Evolutionary conservation across 1,140 invertebrate genomes (phyloP), one percentile per base, ranked within the genome.

Genomic region (Agraylea sexmaculata): DNA sequence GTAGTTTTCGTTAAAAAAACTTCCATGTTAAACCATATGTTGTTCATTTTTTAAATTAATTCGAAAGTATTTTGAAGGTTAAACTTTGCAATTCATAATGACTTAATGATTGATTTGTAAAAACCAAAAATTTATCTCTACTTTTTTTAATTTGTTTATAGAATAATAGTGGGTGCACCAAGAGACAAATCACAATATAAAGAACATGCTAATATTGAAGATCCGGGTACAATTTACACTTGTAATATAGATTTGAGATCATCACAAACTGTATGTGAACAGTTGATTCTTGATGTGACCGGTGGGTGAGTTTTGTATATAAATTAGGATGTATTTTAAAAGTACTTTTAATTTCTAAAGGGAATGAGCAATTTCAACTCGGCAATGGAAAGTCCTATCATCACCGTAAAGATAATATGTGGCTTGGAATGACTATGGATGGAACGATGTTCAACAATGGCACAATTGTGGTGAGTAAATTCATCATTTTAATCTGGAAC

Each of bases 151-250:
- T n/a, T n/a, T n/a, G n/a, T n/a, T n/a, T n/a, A n/a, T n/a, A 45
- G 46, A 19, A 22, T 48, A 11, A 16, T 49, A 17, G 40, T 49
- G 10, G 47, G 47, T 12, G 47, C 47, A n/a, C 47, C 47, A 1
- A n/a, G 23, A 37, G 47, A 42, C 19, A 42, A 21, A 10, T 48
- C 46, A 11, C 2, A 15, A 1, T 30, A 27, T 16, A 17, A 4
- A 17, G 17, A 23, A 8, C 32, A 49, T 27, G 4, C 19, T 8
- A 4, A 1, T 6, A 45, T 49, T 13, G 37, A 37, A 12, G 40
- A 45, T 31, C 47, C 47, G 1, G 47, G 47, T 13, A 32, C 37
- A 1, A 49, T 45, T 17, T 49, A 49, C 27, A 30, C 32, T 20
- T 49, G 47, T 21, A 19, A 39, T 6, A 45, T 49, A 21, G 10